These are phyloP conservation scores for Adela reaumurella DNA, from an alignment of 2,888 invertebrate genomes.

Conservation along the genomic window DNA sequence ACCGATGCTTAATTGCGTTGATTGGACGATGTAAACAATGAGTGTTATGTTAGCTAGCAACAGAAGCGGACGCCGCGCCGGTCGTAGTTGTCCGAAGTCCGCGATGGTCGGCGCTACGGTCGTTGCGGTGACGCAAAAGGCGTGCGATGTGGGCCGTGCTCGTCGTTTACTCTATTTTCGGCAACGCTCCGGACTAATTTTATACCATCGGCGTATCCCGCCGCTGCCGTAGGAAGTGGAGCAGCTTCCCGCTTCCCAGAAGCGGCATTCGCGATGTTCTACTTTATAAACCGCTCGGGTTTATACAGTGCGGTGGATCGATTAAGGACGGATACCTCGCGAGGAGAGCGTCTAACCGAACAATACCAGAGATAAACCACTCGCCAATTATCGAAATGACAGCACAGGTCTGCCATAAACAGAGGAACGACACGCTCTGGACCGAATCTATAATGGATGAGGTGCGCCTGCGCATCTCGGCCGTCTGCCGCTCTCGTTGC, in stretches of 20 bases:
- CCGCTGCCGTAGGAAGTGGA: constrained; percentile 53
- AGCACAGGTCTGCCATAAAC: constrained; percentile 27
- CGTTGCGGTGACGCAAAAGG: constrained; percentile 1
- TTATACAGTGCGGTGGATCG: background rate
- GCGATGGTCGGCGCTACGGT: background rate
- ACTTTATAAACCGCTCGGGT: too few relatives aligned
- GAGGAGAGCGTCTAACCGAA: background rate
- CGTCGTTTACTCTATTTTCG: constrained; percentile 50
- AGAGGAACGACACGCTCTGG: constrained; percentile 34
- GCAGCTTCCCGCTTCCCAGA: constrained; percentile 16
- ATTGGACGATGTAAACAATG: too few relatives aligned
- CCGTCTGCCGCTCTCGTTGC: constrained; percentile 33
- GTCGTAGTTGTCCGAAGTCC: too few relatives aligned
- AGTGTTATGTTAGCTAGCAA: too few relatives aligned
- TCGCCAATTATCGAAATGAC: constrained; percentile 53
- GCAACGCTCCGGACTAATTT: constrained; percentile 41
- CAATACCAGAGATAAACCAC: constrained; percentile 14
- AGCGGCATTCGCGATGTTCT: background rate
- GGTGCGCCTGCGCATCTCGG: constrained; percentile 27
- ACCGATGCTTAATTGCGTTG: too few relatives aligned
- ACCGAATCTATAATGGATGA: constrained; percentile 54
- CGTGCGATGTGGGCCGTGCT: constrained; percentile 20
- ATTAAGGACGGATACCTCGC: background rate
- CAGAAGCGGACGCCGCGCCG: too few relatives aligned
- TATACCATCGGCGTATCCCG: constrained; percentile 50